Evolutionary conservation across 1,140 invertebrate genomes (phyloP), one percentile per base, ranked within the genome.

Genomic region (Colletes gigas): DNA sequence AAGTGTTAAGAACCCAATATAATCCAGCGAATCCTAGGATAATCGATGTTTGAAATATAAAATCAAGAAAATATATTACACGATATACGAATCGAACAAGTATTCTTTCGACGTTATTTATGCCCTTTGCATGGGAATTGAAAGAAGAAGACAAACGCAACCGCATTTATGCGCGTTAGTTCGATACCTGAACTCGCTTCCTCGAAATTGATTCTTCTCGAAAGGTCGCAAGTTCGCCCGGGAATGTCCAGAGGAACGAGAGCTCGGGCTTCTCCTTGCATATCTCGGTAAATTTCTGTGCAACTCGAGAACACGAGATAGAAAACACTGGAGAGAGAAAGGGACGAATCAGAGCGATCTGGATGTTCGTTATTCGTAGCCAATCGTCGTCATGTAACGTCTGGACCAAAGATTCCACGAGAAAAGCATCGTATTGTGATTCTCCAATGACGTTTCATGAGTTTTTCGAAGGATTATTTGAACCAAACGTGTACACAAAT

Each of bases 291-390:
- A 72, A 72, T 50, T 41, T 68, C 39, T 41, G 8, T 30, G 63
- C 5, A 47, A 2, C 47, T 19, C 17, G 47, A 59, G 39, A 47
- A 68, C 15, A 21, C 19, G 63, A 50, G 8, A 41, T 14, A 12
- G 30, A 14, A 14, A 41, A 21, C 8, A 44, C 41, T 47, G 44
- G 63, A 47, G 63, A 21, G 4, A 19, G 17, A 0, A 12, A 14
- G 59, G 12, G 21, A 19, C 44, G n/a, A 67, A 44, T 41, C 12
- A 74, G 30, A 55, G 14, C 21, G 47, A 77, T 81, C 62, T 7
- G 50, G 78, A 55, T 55, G 57, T 55, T 81, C 67, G 72, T 81
- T 74, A 65, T 57, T 81, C 72, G 55, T 30, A 19, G 30, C 66
- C 65, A 69, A 55, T 74, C 71, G 65, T 17, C 39, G 41, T 44